Evolutionary conservation across 2,888 invertebrate species (phyloP), one percentile per base, ranked within the genome.

Genomic region (Chouioia cunea): DNA sequence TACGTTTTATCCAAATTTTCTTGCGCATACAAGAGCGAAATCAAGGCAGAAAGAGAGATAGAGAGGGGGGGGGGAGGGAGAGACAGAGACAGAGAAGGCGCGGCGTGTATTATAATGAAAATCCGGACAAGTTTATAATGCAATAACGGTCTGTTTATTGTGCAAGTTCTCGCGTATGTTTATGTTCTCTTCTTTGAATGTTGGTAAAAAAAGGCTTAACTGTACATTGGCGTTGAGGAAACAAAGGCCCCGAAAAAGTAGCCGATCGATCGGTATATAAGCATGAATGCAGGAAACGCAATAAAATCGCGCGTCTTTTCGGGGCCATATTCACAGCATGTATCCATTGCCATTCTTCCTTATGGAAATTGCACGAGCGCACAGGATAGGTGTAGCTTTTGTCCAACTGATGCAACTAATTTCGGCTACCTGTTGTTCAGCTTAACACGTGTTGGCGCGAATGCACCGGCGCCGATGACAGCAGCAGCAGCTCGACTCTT

Each of bases 391-490:
- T n/a, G n/a, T n/a, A 27, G 69, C 73, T 66, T 70, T 73, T 73
- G 73, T 69, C 50, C 58, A 57, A 54, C 65, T 70, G 60, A 66
- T 54, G 66, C 69, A 63, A 69, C 73, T 73, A 73, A 73, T 73
- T 73, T 70, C 47, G 69, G 53, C 44, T 18, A 81, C 80, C 82
- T 81, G 82, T 81, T 81, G 80, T 82, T 79, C 79, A 81, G 36
- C 1, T 10, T 80, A 82, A 83, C 83, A 84, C 84, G 82, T 83
- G 84, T 84, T 84, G 81, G 83, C 83, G 81, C 77, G 83, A 82
- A 83, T 84, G 82, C 83, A 83, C 82, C 82, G 81, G 82, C 81
- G 77, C 76, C 80, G 80, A 80, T 83, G 84, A 83, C 84, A 83
- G 83, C 83, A 36, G 6, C 36, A 36, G 36, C 36, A 36, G 36